Conservation (phyloP, 2,797 vertebrate genomes). For the Bufotes viridis region DNA sequence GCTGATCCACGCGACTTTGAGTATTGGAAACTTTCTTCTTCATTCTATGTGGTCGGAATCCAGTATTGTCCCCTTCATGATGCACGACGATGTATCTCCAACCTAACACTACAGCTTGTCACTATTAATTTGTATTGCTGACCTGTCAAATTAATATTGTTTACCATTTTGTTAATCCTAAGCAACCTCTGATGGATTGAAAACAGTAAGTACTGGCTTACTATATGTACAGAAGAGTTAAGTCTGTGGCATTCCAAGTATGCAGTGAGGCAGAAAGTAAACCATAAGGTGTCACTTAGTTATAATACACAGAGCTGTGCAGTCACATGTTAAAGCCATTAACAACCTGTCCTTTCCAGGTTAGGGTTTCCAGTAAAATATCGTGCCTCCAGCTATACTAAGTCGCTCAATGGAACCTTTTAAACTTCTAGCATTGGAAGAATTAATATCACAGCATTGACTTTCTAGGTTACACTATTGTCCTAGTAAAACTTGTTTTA, state of each 20-base stretch:
- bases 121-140: not conserved
- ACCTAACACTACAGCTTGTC: not conserved
- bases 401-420: not conserved
- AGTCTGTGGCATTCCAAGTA: not conserved
- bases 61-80: too few species aligned
- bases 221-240: not conserved
- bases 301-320: conserved; percentile 17
- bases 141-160: not conserved
- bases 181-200: not conserved
- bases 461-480: not conserved
- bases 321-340: not conserved
- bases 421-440: not conserved
- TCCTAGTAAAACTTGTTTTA: not conserved
- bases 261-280: conserved; percentile 8
- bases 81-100: too few species aligned
- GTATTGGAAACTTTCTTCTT: too few species aligned
- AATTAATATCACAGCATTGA: not conserved
- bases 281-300: conserved; percentile 15
- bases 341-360: conserved; percentile 9
- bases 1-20: too few species aligned
- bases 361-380: not conserved
- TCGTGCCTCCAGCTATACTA: not conserved
- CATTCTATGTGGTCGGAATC: too few species aligned
- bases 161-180: not conserved
- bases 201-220: conserved; percentile 27